A percentile compares a stretch with the other conserved stretches of the same genome.
These are phyloP conservation scores for Hippoglossus stenolepis DNA, from an alignment of 2,113 vertebrate species.

Conservation along the genomic window DNA sequence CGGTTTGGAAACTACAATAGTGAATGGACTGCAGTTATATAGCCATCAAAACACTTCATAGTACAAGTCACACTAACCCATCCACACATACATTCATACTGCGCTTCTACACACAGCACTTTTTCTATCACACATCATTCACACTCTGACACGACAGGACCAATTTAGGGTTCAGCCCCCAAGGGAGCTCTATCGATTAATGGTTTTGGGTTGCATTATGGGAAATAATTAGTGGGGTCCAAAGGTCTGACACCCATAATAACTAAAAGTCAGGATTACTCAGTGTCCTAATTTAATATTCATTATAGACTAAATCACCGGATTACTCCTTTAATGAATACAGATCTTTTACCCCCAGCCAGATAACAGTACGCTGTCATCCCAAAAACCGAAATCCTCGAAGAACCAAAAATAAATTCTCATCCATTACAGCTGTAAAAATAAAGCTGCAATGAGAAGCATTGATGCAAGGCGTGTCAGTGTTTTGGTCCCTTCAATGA, in stretches of 20 bases:
- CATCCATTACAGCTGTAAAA: neutral
- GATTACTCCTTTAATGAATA: neutral
- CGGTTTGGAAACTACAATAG: too few relatives aligned
- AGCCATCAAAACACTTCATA: too few relatives aligned
- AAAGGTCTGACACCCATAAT: neutral
- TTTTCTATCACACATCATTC: too few relatives aligned
- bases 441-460: neutral
- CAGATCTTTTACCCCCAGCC: neutral
- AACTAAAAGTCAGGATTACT: neutral
- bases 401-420: neutral
- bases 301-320: neutral
- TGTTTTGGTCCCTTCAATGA: neutral
- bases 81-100: too few relatives aligned
- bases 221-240: too few relatives aligned
- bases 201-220: too few relatives aligned
- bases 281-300: neutral
- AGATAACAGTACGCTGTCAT: neutral
- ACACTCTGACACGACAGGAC: too few relatives aligned
- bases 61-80: too few relatives aligned
- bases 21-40: too few relatives aligned
- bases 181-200: too few relatives aligned
- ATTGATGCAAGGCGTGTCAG: neutral
- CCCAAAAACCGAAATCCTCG: neutral
- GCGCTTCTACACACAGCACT: too few relatives aligned
- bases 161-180: too few relatives aligned